Percentiles rank a stretch among this genome's conserved stretches.
These are phyloP conservation scores for Pedionomus torquatus DNA, from an alignment of 2,113 vertebrate species.

Conservation along the genomic window DNA sequence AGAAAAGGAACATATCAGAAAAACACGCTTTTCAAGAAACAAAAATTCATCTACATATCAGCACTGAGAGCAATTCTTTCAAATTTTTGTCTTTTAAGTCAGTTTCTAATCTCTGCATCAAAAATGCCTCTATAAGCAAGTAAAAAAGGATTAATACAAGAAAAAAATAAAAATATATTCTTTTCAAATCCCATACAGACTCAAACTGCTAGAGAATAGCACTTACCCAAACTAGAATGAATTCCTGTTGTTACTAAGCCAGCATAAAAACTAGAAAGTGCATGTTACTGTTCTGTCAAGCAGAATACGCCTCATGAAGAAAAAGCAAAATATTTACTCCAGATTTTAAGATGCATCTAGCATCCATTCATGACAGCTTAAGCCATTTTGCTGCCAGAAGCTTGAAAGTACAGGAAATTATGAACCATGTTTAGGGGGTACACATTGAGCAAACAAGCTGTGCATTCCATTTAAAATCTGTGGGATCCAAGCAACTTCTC, in stretches of 20 bases:
- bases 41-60: neutral
- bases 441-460: neutral
- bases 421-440: neutral
- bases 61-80: neutral
- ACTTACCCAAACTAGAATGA: neutral
- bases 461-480: neutral
- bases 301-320: neutral
- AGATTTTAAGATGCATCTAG: neutral
- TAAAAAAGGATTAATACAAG: neutral
- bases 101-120: neutral
- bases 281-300: neutral
- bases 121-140: neutral
- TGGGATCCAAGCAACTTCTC: neutral
- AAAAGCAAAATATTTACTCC: neutral
- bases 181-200: neutral
- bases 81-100: neutral
- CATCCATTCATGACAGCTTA: neutral
- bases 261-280: neutral
- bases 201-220: neutral
- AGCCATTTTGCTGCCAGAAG: neutral
- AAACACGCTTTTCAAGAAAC: neutral
- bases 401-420: neutral
- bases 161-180: fast-evolving
- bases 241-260: neutral
- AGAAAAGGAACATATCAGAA: neutral